phyloP scores from a whole-genome alignment of 1,140 invertebrate species.

The Thaumatotibia leucotreta region DNA sequence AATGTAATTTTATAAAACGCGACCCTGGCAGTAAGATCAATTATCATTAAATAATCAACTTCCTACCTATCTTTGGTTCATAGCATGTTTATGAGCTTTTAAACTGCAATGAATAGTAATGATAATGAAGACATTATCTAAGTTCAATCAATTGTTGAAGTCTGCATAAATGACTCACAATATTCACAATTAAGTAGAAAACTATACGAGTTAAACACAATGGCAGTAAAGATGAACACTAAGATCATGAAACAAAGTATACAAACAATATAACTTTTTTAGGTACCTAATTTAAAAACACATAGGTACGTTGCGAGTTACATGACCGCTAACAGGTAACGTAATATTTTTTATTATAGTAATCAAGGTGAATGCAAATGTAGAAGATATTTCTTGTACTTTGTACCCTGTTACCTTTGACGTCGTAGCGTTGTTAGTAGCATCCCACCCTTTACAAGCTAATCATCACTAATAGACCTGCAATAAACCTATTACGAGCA shows the following conservation, averaged over 20 bases:
- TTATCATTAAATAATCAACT: background rate
- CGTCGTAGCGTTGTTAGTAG: background rate
- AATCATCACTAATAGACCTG: slow-evolving; percentile 5
- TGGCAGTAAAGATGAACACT: too few species aligned
- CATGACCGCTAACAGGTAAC: too few species aligned
- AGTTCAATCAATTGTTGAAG: background rate
- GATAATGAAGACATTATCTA: background rate
- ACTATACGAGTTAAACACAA: too few species aligned
- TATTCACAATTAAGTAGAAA: too few species aligned
- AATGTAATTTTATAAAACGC: too few species aligned
- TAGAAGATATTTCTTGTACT: background rate
- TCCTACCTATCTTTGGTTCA: background rate
- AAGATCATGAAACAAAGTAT: too few species aligned
- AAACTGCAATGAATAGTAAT: background rate
- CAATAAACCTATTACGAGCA: slow-evolving; percentile 7
- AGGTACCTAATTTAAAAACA: too few species aligned
- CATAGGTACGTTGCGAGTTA: too few species aligned
- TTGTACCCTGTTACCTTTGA: slow-evolving; percentile 3
- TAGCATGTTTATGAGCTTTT: background rate
- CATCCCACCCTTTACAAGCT: background rate
- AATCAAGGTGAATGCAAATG: background rate
- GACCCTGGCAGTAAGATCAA: background rate
- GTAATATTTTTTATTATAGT: too few species aligned
- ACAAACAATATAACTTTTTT: too few species aligned
- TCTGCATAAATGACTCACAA: background rate